Conservation (phyloP, 2,113 vertebrate species). For the Trichomycterus rosablanca region DNA sequence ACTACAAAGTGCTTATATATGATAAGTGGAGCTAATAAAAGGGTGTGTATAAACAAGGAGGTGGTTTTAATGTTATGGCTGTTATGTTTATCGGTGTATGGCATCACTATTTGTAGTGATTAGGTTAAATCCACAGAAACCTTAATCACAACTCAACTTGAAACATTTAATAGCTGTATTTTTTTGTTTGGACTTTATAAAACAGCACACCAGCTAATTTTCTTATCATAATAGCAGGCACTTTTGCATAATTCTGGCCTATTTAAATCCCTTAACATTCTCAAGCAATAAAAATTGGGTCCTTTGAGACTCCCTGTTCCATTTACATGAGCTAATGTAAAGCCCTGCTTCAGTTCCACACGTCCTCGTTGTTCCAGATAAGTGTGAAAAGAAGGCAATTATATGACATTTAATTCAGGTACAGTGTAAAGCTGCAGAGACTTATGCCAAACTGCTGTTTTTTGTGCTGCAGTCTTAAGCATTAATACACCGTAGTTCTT, state of each 20-base stretch:
- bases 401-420: constrained; percentile 5
- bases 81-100: no score
- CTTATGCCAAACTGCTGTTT: neutral
- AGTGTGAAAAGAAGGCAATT: constrained; percentile 16
- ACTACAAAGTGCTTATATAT: no score
- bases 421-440: neutral
- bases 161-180: no score
- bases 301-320: constrained; percentile 52
- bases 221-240: constrained; percentile 4
- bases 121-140: no score
- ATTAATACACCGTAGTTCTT: neutral
- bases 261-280: constrained; percentile 12
- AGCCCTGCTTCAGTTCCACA: constrained; percentile 16
- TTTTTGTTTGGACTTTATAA: no score
- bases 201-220: constrained; percentile 6
- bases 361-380: constrained; percentile 6
- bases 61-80: no score
- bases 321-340: constrained; percentile 51
- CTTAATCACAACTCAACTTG: no score
- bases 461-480: neutral
- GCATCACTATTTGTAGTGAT: no score
- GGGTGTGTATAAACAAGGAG: no score
- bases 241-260: neutral
- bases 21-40: no score
- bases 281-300: constrained; percentile 31